Evolutionary conservation across 2,113 vertebrate species (phyloP).

Genomic region (Zosterops japonicus): DNA sequence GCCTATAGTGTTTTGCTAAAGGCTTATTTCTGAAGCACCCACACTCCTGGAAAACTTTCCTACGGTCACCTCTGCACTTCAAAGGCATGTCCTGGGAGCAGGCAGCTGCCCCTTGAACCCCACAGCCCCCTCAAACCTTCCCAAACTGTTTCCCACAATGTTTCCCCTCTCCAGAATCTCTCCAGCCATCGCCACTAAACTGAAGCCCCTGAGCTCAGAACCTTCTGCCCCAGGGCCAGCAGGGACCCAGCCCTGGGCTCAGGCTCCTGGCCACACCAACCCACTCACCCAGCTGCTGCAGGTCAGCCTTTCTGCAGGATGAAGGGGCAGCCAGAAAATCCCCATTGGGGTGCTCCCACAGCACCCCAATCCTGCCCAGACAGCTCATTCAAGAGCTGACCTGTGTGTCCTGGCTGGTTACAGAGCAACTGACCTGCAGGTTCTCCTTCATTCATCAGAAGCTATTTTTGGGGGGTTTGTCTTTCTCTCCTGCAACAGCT

Average conservation of each 20-base stretch:
- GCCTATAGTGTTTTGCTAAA: neutral
- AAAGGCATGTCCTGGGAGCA: neutral
- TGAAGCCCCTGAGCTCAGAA: rapidly evolving
- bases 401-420: neutral
- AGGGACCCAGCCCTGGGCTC: neutral
- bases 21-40: neutral
- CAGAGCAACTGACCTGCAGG: neutral
- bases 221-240: neutral
- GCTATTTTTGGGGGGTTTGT: rapidly evolving
- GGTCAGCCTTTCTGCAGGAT: neutral
- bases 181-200: neutral
- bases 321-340: neutral
- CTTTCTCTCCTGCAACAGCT: neutral
- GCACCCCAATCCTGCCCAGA: neutral
- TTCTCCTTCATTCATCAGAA: neutral
- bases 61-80: rapidly evolving
- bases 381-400: neutral
- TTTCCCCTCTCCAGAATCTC: neutral
- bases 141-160: rapidly evolving
- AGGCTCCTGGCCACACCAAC: neutral
- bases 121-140: neutral
- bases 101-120: neutral
- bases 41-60: neutral
- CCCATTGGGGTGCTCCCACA: rapidly evolving
- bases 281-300: rapidly evolving